Conservation (phyloP, 2,888 invertebrate genomes). For the Amphimallon solstitiale region DNA sequence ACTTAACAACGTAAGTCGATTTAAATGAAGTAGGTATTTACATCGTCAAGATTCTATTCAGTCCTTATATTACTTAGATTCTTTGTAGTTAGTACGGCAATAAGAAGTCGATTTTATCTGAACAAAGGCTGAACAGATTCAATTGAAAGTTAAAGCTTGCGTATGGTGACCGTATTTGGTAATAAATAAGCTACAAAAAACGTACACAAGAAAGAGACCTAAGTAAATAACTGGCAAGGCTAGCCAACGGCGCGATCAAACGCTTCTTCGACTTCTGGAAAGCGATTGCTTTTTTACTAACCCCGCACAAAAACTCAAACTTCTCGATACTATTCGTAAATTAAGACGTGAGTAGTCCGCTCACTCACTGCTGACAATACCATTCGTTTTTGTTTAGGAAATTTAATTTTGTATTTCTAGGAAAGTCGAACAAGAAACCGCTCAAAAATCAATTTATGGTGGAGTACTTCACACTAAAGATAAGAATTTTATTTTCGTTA, state of each 20-base stretch:
- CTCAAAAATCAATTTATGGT: no score
- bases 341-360: slow-evolving; percentile 15
- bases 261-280: slow-evolving; percentile 9
- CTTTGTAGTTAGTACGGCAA: no score
- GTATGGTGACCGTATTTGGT: slow-evolving; percentile 1
- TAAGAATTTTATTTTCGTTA: no score
- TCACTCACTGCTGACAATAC: slow-evolving; percentile 12
- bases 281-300: slow-evolving; percentile 12
- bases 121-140: neutral
- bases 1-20: no score
- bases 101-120: no score
- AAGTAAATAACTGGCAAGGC: slow-evolving; percentile 5
- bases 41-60: no score
- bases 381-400: slow-evolving; percentile 21
- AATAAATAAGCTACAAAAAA: slow-evolving; percentile 6
- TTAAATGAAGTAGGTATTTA: no score
- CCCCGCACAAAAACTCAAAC: neutral
- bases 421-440: neutral
- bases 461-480: no score
- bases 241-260: neutral
- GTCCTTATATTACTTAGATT: no score
- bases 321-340: slow-evolving; percentile 9
- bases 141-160: neutral
- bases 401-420: slow-evolving; percentile 17
- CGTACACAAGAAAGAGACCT: neutral